phyloP scores from a whole-genome alignment of 1,140 invertebrate species.

The Drosophila suzukii region DNA sequence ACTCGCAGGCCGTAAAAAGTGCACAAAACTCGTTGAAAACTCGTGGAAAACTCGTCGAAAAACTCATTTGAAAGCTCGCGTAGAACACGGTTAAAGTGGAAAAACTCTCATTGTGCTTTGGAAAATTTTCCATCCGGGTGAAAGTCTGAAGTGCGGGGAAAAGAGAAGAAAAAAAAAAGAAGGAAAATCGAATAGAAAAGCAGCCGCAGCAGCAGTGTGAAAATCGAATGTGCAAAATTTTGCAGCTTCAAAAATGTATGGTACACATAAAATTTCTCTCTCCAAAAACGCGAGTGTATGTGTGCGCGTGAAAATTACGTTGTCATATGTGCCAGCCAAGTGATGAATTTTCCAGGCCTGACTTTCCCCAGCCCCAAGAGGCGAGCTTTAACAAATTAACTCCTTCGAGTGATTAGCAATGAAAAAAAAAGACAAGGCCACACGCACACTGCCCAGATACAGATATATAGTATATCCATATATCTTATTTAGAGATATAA shows the following conservation, averaged over 20 bases:
- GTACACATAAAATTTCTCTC: constrained; percentile 76
- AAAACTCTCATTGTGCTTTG: constrained; percentile 9
- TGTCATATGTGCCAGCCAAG: constrained; percentile 75
- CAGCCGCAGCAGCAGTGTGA: constrained; percentile 24
- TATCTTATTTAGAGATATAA: neutral
- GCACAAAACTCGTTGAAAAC: constrained; percentile 12
- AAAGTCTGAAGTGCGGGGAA: constrained; percentile 24
- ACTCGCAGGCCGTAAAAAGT: constrained; percentile 34
- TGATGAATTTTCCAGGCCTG: constrained; percentile 52
- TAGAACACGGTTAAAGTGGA: constrained; percentile 11
- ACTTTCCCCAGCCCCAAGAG: constrained; percentile 2
- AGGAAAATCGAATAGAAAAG: constrained; percentile 19
- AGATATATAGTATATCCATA: constrained; percentile 14
- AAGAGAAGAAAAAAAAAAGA: neutral
- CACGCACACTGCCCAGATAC: constrained; percentile 1
- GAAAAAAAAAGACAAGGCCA: constrained; percentile 64
- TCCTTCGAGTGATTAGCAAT: constrained; percentile 41
- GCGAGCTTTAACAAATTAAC: constrained; percentile 15
- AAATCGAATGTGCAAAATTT: constrained; percentile 60
- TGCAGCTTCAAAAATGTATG: constrained; percentile 76
- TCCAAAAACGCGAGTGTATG: constrained; percentile 35
- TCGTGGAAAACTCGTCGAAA: constrained; percentile 5
- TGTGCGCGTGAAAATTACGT: constrained; percentile 72
- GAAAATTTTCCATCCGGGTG: constrained; percentile 20
- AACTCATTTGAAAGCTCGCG: neutral